phyloP scores from a whole-genome alignment of 53 echinoderm and acorn worm species.

The Stichopus horrens region DNA sequence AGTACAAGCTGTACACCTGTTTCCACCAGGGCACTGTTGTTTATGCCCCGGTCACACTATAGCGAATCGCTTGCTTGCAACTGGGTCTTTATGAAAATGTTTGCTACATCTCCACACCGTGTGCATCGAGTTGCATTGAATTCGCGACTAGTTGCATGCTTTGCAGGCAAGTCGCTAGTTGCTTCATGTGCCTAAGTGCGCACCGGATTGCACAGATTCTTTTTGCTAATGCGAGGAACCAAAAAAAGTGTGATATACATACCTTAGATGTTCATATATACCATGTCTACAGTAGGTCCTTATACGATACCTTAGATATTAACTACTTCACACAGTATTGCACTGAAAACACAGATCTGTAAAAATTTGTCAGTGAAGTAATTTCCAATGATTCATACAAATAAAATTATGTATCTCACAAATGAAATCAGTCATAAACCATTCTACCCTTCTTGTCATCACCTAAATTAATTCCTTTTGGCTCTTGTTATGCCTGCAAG shows the following conservation, averaged over 20 bases:
- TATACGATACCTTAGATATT: not conserved
- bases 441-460: conserved; percentile 29
- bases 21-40: too few species aligned
- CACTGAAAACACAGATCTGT: not conserved
- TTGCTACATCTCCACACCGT: too few species aligned
- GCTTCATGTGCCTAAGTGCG: too few species aligned
- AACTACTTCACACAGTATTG: not conserved
- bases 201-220: too few species aligned
- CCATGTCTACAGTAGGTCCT: not conserved
- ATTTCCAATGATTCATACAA: conserved; percentile 33
- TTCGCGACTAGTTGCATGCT: too few species aligned
- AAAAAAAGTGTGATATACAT: not conserved
- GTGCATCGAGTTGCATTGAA: too few species aligned
- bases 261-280: not conserved
- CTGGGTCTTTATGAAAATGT: too few species aligned
- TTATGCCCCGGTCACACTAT: too few species aligned
- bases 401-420: conserved; percentile 8
- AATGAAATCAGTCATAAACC: conserved; percentile 25
- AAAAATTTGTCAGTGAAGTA: conserved; percentile 10
- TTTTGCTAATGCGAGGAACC: too few species aligned
- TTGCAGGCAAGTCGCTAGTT: too few species aligned
- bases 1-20: too few species aligned
- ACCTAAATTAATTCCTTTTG: conserved; percentile 36
- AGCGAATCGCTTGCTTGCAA: too few species aligned
- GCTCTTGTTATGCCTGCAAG: conserved; percentile 33